Conservation (phyloP, 1,140 invertebrate species). For the Papilio aristodemus region DNA sequence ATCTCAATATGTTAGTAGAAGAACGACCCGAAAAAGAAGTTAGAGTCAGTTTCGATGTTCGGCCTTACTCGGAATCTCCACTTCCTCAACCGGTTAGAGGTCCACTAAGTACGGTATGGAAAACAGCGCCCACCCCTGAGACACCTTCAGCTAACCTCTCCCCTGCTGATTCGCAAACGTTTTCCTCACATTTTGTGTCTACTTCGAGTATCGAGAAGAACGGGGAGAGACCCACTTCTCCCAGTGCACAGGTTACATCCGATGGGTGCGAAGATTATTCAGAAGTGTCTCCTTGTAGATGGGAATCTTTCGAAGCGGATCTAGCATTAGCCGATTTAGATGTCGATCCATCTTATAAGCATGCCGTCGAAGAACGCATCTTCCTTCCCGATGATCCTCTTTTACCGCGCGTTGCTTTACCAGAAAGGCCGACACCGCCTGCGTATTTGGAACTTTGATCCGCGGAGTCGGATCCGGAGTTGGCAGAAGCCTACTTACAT, state of each 20-base stretch:
- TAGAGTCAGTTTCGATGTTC: conserved; percentile 75
- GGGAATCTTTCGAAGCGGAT: conserved; percentile 81
- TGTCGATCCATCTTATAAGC: conserved; percentile 77
- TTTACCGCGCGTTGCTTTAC: conserved; percentile 59
- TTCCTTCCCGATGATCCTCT: conserved; percentile 77
- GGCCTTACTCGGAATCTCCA: conserved; percentile 65
- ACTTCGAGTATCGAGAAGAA: conserved; percentile 77
- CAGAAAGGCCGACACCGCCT: conserved; percentile 69
- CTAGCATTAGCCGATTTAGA: conserved; percentile 76
- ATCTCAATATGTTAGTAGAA: conserved; percentile 74
- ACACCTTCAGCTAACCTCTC: conserved; percentile 82
- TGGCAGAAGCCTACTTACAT: conserved; percentile 58
- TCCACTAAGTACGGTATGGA: conserved; percentile 69
- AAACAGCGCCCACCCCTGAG: conserved; percentile 80
- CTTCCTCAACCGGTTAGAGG: conserved; percentile 62
- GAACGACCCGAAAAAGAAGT: conserved; percentile 71
- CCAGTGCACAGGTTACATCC: conserved; percentile 81
- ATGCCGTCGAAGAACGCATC: conserved; percentile 82
- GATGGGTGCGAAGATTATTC: conserved; percentile 77
- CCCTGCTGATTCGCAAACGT: conserved; percentile 81
- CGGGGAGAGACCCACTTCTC: conserved; percentile 74
- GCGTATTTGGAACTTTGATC: conserved; percentile 76
- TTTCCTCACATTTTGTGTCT: conserved; percentile 82
- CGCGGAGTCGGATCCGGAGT: conserved; percentile 74
- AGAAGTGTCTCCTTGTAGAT: conserved; percentile 69